A percentile compares a stretch with the other conserved stretches of the same genome.
Evolutionary conservation across 2,797 vertebrate genomes (phyloP).

Genomic region (Danio choprae): DNA sequence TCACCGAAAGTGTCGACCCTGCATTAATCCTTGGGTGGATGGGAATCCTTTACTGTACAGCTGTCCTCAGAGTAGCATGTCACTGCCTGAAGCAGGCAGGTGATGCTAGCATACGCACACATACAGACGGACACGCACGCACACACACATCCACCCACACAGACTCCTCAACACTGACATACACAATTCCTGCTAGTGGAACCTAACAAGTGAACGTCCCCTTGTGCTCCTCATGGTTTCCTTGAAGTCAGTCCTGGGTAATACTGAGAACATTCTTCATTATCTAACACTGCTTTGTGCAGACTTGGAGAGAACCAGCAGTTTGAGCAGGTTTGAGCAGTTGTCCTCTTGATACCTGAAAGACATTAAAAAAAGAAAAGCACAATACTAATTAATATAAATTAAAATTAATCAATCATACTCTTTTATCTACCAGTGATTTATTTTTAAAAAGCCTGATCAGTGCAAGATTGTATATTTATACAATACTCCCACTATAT

Average conservation of each 20-base stretch:
- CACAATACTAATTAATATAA: constrained; percentile 28
- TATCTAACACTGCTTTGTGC: constrained; percentile 64
- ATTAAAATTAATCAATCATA: background rate
- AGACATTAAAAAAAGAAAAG: constrained; percentile 61
- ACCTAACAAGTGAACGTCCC: constrained; percentile 76
- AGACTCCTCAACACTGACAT: constrained; percentile 31
- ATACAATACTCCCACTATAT: background rate
- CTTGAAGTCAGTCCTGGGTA: constrained; percentile 77
- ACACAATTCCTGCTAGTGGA: constrained; percentile 74
- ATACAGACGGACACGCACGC: constrained; percentile 64
- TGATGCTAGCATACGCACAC: constrained; percentile 71
- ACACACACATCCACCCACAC: constrained; percentile 50
- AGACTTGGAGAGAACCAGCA: constrained; percentile 50
- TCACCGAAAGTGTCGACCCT: constrained; percentile 29
- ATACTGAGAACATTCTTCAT: constrained; percentile 79
- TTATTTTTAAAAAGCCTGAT: background rate
- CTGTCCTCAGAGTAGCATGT: constrained; percentile 72
- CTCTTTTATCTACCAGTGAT: background rate
- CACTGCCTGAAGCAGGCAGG: constrained; percentile 71
- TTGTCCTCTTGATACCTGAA: constrained; percentile 67
- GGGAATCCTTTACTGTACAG: constrained; percentile 58
- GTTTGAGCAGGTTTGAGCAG: constrained; percentile 16
- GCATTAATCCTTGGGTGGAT: constrained; percentile 61
- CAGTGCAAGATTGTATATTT: background rate
- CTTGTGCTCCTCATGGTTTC: constrained; percentile 75